A percentile compares a stretch with the other conserved stretches of the same genome.
Conservation (phyloP, 2,113 vertebrate species). For the Camelus bactrianus region DNA sequence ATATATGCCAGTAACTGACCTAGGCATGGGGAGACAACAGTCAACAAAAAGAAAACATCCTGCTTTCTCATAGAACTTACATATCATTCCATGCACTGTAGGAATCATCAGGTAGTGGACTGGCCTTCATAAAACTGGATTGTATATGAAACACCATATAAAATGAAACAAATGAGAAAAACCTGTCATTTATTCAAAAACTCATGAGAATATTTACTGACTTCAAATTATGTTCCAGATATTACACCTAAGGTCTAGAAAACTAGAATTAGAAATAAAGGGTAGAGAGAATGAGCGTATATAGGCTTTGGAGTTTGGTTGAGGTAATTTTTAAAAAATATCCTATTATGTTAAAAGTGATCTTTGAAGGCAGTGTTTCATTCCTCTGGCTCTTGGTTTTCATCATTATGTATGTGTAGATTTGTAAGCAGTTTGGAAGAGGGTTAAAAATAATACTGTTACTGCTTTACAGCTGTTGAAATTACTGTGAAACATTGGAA, state of each 20-base stretch:
- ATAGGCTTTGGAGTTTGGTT: not conserved
- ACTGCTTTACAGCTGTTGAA: not conserved
- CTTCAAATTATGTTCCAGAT: not conserved
- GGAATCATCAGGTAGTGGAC: not conserved
- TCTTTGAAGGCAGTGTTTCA: not conserved
- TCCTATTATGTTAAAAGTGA: not conserved
- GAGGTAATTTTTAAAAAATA: not conserved
- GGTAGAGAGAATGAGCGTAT: not conserved
- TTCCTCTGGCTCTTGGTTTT: not conserved
- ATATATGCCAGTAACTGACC: not conserved
- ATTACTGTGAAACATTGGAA: slow-evolving; percentile 49
- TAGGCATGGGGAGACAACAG: not conserved
- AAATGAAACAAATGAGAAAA: not conserved
- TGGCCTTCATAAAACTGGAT: not conserved
- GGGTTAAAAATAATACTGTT: slow-evolving; percentile 15
- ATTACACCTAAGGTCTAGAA: not conserved
- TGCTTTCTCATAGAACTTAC: not conserved
- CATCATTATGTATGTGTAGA: not conserved
- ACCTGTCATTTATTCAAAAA: not conserved
- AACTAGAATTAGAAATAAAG: not conserved
- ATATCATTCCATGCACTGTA: not conserved
- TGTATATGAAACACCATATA: not conserved
- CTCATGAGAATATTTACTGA: not conserved
- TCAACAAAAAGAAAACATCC: not conserved
- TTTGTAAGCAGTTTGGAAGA: not conserved